Evolutionary conservation across 2,113 vertebrate species (phyloP).

Genomic region (Gobiocypris rarus): DNA sequence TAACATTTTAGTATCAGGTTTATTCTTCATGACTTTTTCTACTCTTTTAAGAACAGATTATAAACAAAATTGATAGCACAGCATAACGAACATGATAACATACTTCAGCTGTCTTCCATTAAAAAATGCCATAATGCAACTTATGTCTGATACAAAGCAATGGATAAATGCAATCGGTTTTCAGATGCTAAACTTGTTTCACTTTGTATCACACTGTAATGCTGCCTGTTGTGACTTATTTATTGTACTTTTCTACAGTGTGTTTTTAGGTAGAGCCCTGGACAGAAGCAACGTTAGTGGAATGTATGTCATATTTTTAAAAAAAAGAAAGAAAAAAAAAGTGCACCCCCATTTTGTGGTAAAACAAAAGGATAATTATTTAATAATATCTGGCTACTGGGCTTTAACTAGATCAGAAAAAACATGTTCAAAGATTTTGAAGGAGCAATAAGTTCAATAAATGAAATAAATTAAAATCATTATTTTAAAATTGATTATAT

Average conservation of each 20-base stretch:
- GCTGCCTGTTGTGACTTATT: neutral
- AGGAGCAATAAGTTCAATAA: neutral
- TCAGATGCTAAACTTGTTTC: neutral
- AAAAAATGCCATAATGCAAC: neutral
- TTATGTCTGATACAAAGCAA: neutral
- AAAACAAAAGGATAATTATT: neutral
- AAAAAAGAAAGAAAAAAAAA: too few species aligned
- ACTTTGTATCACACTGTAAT: neutral
- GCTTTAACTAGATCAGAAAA: neutral
- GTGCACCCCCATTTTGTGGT: neutral
- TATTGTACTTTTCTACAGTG: neutral
- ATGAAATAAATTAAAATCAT: neutral
- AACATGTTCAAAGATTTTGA: neutral
- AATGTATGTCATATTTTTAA: neutral
- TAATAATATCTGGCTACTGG: neutral
- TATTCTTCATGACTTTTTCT: neutral
- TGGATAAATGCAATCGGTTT: neutral
- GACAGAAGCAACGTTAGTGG: neutral
- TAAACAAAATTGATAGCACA: neutral
- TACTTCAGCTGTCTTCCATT: neutral
- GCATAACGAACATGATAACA: neutral
- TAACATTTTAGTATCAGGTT: neutral
- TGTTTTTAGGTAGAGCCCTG: neutral
- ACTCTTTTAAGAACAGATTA: neutral
- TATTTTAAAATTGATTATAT: neutral